Percentiles rank a stretch among this genome's conserved stretches.
Evolutionary conservation across 1,140 invertebrate species (phyloP).

Genomic region (Dendrolimus kikuchii): DNA sequence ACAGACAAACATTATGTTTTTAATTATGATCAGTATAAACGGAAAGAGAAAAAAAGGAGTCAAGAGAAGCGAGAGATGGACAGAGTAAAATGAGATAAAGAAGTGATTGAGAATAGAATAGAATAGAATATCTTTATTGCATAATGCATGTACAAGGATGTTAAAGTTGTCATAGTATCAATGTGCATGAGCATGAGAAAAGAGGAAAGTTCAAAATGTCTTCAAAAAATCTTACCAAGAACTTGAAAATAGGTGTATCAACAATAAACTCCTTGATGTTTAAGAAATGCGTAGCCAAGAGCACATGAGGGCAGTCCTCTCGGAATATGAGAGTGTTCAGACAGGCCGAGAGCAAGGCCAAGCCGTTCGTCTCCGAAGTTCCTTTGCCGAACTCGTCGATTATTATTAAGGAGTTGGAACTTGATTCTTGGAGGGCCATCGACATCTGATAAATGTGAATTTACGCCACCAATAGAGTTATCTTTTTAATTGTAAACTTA

Average conservation of each 20-base stretch:
- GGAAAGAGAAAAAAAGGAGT: no score
- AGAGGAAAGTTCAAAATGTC: neutral
- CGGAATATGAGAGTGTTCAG: slow-evolving; percentile 77
- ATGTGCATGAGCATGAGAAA: no score
- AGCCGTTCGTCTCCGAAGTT: slow-evolving; percentile 84
- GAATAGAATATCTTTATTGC: no score
- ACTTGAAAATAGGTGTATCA: slow-evolving; percentile 57
- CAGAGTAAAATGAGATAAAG: no score
- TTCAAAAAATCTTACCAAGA: slow-evolving; percentile 59
- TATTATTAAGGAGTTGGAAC: slow-evolving; percentile 81
- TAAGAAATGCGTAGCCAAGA: slow-evolving; percentile 86
- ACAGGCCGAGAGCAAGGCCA: slow-evolving; percentile 78
- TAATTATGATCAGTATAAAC: no score
- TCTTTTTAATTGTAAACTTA: no score
- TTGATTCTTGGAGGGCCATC: slow-evolving; percentile 77
- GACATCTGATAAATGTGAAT: slow-evolving; percentile 75
- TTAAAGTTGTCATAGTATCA: no score
- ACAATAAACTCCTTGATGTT: slow-evolving; percentile 74
- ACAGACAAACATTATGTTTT: no score
- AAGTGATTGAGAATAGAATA: no score
- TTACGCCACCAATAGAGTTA: no score
- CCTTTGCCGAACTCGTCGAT: slow-evolving; percentile 95
- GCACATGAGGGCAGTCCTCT: slow-evolving; percentile 79
- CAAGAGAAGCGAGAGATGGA: no score
- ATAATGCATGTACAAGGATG: no score